phyloP scores from a whole-genome alignment of 2,113 vertebrate species.

The Phylloscopus trochiloides region DNA sequence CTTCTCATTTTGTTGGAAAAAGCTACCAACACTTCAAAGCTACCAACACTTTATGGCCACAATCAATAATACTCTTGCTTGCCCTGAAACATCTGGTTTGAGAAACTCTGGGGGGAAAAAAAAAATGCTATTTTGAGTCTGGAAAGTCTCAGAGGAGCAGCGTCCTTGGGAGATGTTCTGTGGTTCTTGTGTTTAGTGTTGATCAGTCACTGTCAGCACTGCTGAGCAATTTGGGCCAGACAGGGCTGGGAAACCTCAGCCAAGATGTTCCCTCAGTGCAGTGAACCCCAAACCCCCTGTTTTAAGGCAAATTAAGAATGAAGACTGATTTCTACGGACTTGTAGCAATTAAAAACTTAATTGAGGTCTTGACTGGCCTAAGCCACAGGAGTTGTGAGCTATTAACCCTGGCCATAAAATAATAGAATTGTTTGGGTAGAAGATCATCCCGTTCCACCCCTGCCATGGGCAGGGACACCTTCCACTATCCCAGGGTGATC shows the following conservation, averaged over 20 bases:
- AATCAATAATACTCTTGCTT: rapidly evolving
- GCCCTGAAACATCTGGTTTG: not conserved
- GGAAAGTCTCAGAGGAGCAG: not conserved
- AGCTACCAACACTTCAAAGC: not conserved
- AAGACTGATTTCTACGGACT: not conserved
- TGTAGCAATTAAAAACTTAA: not conserved
- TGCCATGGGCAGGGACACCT: not conserved
- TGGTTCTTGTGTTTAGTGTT: not conserved
- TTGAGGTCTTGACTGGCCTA: not conserved
- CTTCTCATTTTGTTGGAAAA: not conserved
- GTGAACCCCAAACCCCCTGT: rapidly evolving
- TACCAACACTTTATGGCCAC: not conserved
- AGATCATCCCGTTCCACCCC: rapidly evolving
- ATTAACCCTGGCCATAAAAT: not conserved
- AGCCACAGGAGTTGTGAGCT: not conserved
- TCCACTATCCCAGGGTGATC: rapidly evolving
- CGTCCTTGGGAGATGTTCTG: not conserved
- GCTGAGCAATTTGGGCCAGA: not conserved
- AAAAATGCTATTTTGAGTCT: not conserved
- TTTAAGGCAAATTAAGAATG: not conserved
- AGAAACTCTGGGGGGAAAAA: not conserved
- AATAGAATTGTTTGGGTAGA: not conserved
- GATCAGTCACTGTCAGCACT: not conserved
- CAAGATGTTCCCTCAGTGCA: not conserved
- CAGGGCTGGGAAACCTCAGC: not conserved